These are phyloP conservation scores for Bovichtus variegatus DNA, from an alignment of 2,797 vertebrate genomes.

Conservation along the genomic window DNA sequence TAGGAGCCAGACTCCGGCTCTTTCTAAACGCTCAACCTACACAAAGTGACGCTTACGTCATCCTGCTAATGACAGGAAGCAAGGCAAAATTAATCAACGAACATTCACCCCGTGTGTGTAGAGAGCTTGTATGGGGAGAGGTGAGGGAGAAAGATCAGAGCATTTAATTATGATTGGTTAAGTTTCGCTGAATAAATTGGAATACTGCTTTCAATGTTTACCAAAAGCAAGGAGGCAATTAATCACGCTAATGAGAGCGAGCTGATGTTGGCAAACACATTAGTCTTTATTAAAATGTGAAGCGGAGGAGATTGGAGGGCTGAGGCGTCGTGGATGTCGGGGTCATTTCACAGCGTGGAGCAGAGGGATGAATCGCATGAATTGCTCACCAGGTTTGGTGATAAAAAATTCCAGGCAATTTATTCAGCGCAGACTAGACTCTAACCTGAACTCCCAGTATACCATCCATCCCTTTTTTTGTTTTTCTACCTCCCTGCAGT, in stretches of 20 bases:
- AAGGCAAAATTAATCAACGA: slow-evolving; percentile 46
- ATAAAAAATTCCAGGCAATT: slow-evolving; percentile 16
- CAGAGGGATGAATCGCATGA: slow-evolving; percentile 5
- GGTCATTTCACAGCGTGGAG: slow-evolving; percentile 37
- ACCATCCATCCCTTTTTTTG: not conserved
- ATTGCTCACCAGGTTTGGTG: not conserved
- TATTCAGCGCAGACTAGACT: not conserved
- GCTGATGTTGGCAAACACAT: slow-evolving; percentile 77
- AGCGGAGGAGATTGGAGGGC: slow-evolving; percentile 26
- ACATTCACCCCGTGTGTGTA: slow-evolving; percentile 36
- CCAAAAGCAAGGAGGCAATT: slow-evolving; percentile 84
- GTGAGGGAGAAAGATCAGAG: slow-evolving; percentile 53
- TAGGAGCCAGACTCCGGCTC: slow-evolving; percentile 32
- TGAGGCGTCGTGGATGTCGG: slow-evolving; percentile 7
- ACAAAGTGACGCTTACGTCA: slow-evolving; percentile 46
- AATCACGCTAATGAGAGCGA: slow-evolving; percentile 87
- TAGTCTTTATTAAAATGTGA: slow-evolving; percentile 77
- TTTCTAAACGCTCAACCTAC: slow-evolving; percentile 31
- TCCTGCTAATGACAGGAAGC: slow-evolving; percentile 35
- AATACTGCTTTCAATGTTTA: slow-evolving; percentile 81
- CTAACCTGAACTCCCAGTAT: not conserved
- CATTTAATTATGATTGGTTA: slow-evolving; percentile 77
- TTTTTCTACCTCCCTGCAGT: not conserved
- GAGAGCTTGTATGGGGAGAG: slow-evolving; percentile 31
- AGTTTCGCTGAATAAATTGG: slow-evolving; percentile 81